Evolutionary conservation across 2,888 invertebrate genomes (phyloP).

Genomic region (Anoplius nigerrimus): DNA sequence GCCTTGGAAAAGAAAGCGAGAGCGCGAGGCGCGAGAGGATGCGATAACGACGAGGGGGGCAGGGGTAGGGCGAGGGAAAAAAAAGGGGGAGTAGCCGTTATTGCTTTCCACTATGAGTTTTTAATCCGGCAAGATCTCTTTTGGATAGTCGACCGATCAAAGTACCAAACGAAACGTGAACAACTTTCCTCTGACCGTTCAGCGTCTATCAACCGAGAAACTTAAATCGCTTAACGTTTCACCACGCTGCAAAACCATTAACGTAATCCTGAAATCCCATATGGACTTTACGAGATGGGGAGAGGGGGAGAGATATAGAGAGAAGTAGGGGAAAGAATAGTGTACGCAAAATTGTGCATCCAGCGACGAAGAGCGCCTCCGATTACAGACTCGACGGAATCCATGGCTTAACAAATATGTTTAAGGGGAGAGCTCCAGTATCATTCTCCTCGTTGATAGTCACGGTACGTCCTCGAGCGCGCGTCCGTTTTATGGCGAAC

Average conservation of each 20-base stretch:
- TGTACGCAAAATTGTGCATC: too few species aligned
- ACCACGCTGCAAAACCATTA: too few species aligned
- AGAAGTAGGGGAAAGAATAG: too few species aligned
- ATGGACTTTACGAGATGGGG: too few species aligned
- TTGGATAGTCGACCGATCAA: constrained; percentile 46
- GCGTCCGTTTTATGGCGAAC: constrained; percentile 22
- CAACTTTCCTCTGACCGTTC: constrained; percentile 20
- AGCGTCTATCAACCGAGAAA: too few species aligned
- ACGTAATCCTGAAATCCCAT: too few species aligned
- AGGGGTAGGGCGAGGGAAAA: constrained; percentile 4
- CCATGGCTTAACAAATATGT: too few species aligned
- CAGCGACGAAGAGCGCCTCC: too few species aligned
- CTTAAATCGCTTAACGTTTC: too few species aligned
- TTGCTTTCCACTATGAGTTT: constrained; percentile 44
- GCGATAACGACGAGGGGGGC: not conserved
- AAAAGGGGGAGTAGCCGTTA: constrained; percentile 34
- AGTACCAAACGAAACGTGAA: constrained; percentile 22
- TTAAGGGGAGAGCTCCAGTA: constrained; percentile 6
- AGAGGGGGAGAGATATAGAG: too few species aligned
- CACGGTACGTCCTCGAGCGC: constrained; percentile 23
- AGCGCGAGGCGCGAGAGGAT: constrained; percentile 12
- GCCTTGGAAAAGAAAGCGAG: constrained; percentile 49
- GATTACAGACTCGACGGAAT: too few species aligned
- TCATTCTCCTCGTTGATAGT: constrained; percentile 22
- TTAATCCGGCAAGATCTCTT: constrained; percentile 46